Conservation (phyloP, 1,140 invertebrate species). For the Hypothenemus hampei region DNA sequence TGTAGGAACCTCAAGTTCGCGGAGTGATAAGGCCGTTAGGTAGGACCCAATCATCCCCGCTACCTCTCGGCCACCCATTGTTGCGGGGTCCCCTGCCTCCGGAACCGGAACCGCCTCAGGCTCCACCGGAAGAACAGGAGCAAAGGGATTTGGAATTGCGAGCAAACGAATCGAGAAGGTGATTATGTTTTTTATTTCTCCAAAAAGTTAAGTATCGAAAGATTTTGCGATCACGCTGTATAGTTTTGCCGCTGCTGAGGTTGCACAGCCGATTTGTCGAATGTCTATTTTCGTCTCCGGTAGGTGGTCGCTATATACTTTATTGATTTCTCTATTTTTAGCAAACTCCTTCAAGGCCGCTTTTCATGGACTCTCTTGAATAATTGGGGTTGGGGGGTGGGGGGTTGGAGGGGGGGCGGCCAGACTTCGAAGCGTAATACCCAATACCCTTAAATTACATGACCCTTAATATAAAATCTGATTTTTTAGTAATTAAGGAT, state of each 20-base stretch:
- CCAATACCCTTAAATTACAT: too few species aligned
- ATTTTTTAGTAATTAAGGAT: too few species aligned
- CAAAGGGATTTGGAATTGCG: constrained; percentile 45
- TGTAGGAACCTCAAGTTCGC: constrained; percentile 33
- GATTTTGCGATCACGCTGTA: not conserved
- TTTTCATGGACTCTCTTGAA: constrained; percentile 11
- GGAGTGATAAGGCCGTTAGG: constrained; percentile 68
- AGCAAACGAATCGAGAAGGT: constrained; percentile 49
- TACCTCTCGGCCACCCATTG: constrained; percentile 92
- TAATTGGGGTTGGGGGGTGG: constrained; percentile 3
- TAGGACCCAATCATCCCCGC: constrained; percentile 87
- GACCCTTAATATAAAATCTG: too few species aligned
- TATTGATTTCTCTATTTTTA: constrained; percentile 31
- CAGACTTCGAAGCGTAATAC: not conserved
- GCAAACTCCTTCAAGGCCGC: constrained; percentile 21
- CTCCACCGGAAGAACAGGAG: constrained; percentile 48
- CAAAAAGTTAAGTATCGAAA: not conserved
- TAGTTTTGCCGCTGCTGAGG: constrained; percentile 1
- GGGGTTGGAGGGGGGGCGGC: not conserved
- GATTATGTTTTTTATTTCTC: too few species aligned
- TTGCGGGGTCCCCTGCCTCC: constrained; percentile 59
- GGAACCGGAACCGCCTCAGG: constrained; percentile 35
- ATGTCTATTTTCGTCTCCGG: constrained; percentile 25
- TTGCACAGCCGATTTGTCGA: too few species aligned
- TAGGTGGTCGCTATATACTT: constrained; percentile 24